Evolutionary conservation across 2,113 vertebrate genomes (phyloP), one percentile per base, ranked within the genome.

Genomic region (Poeciliopsis prolifica): DNA sequence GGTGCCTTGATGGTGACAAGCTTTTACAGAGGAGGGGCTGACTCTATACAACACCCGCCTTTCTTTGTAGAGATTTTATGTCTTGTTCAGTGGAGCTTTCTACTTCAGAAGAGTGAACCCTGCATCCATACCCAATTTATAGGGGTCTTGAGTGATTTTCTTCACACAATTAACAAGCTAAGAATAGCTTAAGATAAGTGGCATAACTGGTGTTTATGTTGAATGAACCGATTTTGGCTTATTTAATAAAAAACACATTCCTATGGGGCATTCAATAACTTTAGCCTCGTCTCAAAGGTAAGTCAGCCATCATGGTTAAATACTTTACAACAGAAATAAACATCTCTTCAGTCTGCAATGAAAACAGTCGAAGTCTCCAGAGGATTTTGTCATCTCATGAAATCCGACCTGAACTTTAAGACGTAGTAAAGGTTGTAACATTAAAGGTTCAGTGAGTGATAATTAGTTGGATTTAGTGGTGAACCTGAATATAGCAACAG

Each of bases 51-150:
- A 86, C 75, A 42, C 54, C 58, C 79, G 40, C 24, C 65, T 77
- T 88, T 65, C 77, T 33, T 85, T 9, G 4, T 6, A 7, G 60
- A 83, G 68, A 61, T 65, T 78, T 31, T 66, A 77, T 80, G 92
- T 93, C 81, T 81, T 85, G 69, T 75, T 89, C 79, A 63, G 62
- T 42, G 2, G 33, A 76, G 78, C 81, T 84, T 5, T 82, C 82
- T 65, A 31, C 72, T 78, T 75, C 61, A 58, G 79, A 87, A 87
- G 81, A 94, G 93, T 93, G 82, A 91, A 42, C 65, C 70, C 7
- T 9, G 72, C 63, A 75, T 66, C 70, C 78, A 33, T n/a, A 40
- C 42, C 68, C 60, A 80, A 72, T n/a, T 61, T 30, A 64, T 35
- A 81, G 61, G 66, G 10, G 1, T 58, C 17, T 24, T 58, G 2